phyloP scores from a whole-genome alignment of 1,140 invertebrate genomes.

The Mactra quadrangularis region DNA sequence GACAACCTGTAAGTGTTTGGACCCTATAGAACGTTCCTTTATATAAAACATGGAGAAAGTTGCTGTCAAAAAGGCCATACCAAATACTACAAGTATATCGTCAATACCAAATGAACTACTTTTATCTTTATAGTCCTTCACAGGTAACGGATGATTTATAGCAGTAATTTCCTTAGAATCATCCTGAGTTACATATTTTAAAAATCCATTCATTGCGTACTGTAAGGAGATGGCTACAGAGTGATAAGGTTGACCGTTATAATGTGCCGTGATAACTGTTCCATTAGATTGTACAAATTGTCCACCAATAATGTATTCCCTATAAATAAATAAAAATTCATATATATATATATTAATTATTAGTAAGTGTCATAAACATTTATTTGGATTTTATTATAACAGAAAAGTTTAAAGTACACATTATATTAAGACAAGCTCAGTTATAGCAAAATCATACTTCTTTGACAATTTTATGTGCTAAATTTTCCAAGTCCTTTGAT shows the following conservation, averaged over 20 bases:
- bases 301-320: slow-evolving; percentile 68
- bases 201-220: slow-evolving; percentile 86
- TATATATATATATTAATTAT: no score
- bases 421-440: no score
- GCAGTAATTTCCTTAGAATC: slow-evolving; percentile 39
- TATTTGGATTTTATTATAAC: no score
- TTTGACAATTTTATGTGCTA: no score
- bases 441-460: no score
- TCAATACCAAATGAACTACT: slow-evolving; percentile 62
- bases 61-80: slow-evolving; percentile 79
- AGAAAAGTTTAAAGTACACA: no score
- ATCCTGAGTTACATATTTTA: slow-evolving; percentile 75
- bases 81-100: slow-evolving; percentile 78
- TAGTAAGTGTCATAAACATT: no score
- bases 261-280: slow-evolving; percentile 73
- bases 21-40: slow-evolving; percentile 74
- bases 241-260: slow-evolving; percentile 87
- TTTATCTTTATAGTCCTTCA: slow-evolving; percentile 51
- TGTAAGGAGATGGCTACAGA: slow-evolving; percentile 87
- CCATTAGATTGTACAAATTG: slow-evolving; percentile 55
- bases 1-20: slow-evolving; percentile 81
- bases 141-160: slow-evolving; percentile 67
- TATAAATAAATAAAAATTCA: no score
- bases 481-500: no score
- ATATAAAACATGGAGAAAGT: slow-evolving; percentile 81